phyloP scores from a whole-genome alignment of 2,113 vertebrate genomes.

The Arothron firmamentum region DNA sequence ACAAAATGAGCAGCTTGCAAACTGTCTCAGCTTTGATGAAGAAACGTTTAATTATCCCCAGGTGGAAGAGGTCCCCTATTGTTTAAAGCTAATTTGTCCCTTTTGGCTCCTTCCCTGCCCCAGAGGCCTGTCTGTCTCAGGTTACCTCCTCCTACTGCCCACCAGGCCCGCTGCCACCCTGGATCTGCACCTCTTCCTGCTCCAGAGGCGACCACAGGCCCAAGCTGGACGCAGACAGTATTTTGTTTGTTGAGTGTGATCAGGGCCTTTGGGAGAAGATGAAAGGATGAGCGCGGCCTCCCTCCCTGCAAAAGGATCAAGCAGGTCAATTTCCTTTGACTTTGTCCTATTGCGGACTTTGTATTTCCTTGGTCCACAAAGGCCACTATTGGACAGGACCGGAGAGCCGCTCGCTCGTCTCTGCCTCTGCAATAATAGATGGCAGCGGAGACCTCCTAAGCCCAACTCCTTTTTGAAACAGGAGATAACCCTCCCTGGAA shows the following conservation, averaged over 20 bases:
- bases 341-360: constrained; percentile 75
- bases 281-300: constrained; percentile 69
- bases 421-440: constrained; percentile 74
- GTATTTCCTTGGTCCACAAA: constrained; percentile 75
- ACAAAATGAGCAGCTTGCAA: constrained; percentile 91
- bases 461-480: constrained; percentile 73
- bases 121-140: constrained; percentile 71
- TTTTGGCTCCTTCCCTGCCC: constrained; percentile 81
- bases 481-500: constrained; percentile 74
- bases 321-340: constrained; percentile 79
- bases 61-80: constrained; percentile 87
- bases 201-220: constrained; percentile 53
- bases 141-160: constrained; percentile 65
- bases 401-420: constrained; percentile 58
- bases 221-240: constrained; percentile 68
- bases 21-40: constrained; percentile 90
- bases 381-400: constrained; percentile 70
- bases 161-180: constrained; percentile 63
- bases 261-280: constrained; percentile 72
- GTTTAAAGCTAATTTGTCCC: constrained; percentile 84
- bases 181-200: constrained; percentile 61
- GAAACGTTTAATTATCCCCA: constrained; percentile 89
- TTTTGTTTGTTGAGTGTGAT: constrained; percentile 80
- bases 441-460: constrained; percentile 72
- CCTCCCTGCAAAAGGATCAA: constrained; percentile 73